These are phyloP conservation scores for Ptilorrhoa leucosticta DNA, from an alignment of 2,113 vertebrate species.

Conservation along the genomic window DNA sequence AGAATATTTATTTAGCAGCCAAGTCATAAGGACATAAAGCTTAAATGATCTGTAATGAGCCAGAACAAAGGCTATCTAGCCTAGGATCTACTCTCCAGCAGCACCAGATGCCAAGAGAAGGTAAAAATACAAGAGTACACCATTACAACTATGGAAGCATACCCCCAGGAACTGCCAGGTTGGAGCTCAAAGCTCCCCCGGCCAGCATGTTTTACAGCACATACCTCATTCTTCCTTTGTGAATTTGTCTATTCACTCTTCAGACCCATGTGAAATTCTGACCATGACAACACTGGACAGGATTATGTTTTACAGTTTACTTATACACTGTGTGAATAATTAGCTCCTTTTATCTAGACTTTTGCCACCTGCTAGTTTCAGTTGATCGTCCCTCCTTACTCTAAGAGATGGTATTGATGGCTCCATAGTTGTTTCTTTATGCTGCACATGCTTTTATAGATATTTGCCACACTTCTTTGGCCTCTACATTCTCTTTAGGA, in stretches of 20 bases:
- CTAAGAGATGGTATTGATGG: background rate
- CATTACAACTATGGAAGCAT: background rate
- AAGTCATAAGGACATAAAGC: background rate
- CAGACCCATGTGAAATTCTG: background rate
- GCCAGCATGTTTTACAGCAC: background rate
- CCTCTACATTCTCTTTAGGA: background rate
- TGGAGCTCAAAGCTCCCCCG: background rate
- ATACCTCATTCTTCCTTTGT: background rate
- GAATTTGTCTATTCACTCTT: background rate
- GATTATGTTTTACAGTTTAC: background rate
- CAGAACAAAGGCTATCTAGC: background rate
- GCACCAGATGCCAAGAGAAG: background rate
- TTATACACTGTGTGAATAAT: background rate
- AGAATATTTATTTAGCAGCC: background rate
- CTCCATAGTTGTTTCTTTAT: background rate
- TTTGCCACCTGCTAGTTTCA: background rate
- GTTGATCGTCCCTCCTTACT: background rate
- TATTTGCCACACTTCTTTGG: background rate
- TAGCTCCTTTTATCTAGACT: background rate
- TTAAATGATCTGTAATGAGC: background rate
- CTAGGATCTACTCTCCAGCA: background rate
- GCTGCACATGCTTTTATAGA: background rate
- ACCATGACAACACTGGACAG: background rate
- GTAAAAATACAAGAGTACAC: background rate
- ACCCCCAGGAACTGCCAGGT: background rate